phyloP scores from a whole-genome alignment of 2,888 invertebrate species.

The Troides oblongomaculatus region DNA sequence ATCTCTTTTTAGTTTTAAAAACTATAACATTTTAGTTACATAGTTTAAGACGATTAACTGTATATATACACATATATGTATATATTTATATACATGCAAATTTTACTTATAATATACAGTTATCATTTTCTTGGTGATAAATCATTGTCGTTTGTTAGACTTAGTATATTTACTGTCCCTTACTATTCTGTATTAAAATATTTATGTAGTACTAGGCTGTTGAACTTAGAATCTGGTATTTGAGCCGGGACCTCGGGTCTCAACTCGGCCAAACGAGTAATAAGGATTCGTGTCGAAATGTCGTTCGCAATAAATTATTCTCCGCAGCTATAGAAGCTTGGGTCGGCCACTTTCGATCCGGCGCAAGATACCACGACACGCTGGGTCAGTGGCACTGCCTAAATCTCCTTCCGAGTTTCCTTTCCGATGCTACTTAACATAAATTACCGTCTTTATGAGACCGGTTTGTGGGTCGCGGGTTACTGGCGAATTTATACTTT shows the following conservation, averaged over 20 bases:
- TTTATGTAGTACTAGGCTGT: no score
- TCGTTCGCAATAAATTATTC: slow-evolving; percentile 10
- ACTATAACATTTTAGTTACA: no score
- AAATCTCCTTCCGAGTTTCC: slow-evolving; percentile 19
- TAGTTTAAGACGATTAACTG: no score
- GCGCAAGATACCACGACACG: neutral
- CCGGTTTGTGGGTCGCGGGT: slow-evolving; percentile 11
- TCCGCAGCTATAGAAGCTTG: slow-evolving; percentile 3
- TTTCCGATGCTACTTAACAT: slow-evolving; percentile 15
- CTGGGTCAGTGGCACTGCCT: slow-evolving; percentile 15
- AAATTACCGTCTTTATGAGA: slow-evolving; percentile 19
- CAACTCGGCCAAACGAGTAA: neutral
- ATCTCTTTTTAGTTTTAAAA: no score
- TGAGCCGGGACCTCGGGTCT: neutral
- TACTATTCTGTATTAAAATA: no score
- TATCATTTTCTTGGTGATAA: no score
- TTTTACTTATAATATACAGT: no score
- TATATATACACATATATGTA: no score
- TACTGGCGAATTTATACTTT: slow-evolving; percentile 4
- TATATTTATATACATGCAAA: no score
- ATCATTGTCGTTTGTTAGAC: no score
- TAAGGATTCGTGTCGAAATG: slow-evolving; percentile 1
- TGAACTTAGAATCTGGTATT: no score
- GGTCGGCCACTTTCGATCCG: slow-evolving; percentile 11
- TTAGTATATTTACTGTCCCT: no score